These are phyloP conservation scores for Illadopsis cleaveri DNA, from an alignment of 2,113 vertebrate genomes.

Conservation along the genomic window DNA sequence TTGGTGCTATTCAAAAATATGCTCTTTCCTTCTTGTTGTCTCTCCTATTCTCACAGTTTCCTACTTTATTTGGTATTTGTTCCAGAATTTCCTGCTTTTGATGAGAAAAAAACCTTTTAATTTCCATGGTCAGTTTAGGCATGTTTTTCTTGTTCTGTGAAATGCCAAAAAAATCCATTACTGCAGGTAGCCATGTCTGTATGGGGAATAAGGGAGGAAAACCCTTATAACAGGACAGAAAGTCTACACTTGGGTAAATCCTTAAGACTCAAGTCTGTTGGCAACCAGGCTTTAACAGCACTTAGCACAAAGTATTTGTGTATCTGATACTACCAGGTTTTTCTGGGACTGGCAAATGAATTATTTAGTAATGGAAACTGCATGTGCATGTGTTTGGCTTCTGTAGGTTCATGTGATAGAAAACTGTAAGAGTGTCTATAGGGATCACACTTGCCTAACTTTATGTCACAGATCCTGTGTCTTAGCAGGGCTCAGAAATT, in stretches of 20 bases:
- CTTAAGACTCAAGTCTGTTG: not conserved
- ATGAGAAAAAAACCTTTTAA: not conserved
- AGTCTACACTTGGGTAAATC: not conserved
- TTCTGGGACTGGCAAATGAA: not conserved
- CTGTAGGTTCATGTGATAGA: not conserved
- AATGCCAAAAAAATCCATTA: not conserved
- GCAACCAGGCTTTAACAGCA: not conserved
- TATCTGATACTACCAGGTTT: not conserved
- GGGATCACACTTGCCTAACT: not conserved
- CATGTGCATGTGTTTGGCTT: not conserved
- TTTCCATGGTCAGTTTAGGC: not conserved
- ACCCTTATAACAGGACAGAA: not conserved
- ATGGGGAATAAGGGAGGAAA: not conserved
- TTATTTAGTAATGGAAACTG: slow-evolving; percentile 2
- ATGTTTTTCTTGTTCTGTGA: not conserved
- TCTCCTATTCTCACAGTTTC: not conserved
- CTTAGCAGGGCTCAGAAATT: not conserved
- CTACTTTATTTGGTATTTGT: not conserved
- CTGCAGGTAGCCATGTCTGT: not conserved
- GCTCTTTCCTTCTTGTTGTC: not conserved
- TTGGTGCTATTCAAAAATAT: not conserved
- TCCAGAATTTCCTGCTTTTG: not conserved
- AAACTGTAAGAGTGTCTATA: not conserved
- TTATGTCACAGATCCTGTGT: not conserved
- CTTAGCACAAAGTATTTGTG: not conserved